Base-by-base conservation (phyloP, 92 coral and sea anemone species). In the Parazoanthus darwini region DNA sequence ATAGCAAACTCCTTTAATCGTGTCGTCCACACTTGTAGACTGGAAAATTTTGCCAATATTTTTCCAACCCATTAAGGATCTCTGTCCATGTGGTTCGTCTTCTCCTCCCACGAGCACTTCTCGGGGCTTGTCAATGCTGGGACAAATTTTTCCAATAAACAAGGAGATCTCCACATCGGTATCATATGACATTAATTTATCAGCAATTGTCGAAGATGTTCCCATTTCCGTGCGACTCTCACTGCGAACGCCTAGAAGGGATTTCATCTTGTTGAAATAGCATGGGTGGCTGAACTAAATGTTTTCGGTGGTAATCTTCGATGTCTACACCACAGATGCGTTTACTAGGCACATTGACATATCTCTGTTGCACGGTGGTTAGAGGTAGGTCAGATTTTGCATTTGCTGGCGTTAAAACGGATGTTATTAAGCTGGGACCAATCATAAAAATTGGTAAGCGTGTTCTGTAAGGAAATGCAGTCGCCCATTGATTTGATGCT, bases 281-380 rank as follows among this genome's bases (percentile, higher is more conserved):
- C 73, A 83, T 78, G 22, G 94, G 91, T 73, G 90, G 50, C 89
- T 87, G 85, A 68, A 90, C 88, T 36, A 50, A 46, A 86, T 75
- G 78, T 29, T 85, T 80, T 56, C 81, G 39, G 15, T 85, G 72
- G 78, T 86, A 91, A 56, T 91, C 92, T 59, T 44, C 20, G 20
- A 91, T 88, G 68, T 91, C 90, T 22, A 93, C 75, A 23, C 90
- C 92, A 85, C 85, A 43, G 73, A 88, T 90, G 15, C 90, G 84
- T 44, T 72, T 90, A 54, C 89, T 92, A 37, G 48, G 70, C 43
- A 82, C 89, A 25, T 77, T 83, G 25, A 80, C 93, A 51, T 90
- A 86, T 35, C 82, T 42, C 65, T 90, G 90, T 71, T 92, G 94
- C 89, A 92, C 78, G 23, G 92, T 90, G 16, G 91, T 78, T 36